Evolutionary conservation across 2,888 invertebrate genomes (phyloP).

Genomic region (Piscicola geometra): DNA sequence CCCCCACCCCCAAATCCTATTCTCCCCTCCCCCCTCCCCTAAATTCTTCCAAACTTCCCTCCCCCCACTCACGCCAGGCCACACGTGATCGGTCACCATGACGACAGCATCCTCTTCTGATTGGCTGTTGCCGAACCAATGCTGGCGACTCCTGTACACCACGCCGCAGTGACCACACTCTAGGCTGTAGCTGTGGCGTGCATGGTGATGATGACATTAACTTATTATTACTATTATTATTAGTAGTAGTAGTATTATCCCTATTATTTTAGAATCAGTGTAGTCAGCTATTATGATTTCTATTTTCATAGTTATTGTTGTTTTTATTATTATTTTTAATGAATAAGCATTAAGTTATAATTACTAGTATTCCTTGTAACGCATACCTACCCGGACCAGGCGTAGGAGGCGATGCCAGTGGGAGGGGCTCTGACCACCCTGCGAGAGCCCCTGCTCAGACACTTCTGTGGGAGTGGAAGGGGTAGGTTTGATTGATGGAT

Average conservation of each 20-base stretch:
- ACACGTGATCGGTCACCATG: conserved; percentile 67
- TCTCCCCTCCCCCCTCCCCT: neutral
- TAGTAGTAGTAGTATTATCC: too few relatives aligned
- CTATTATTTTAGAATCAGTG: too few relatives aligned
- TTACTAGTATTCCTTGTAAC: too few relatives aligned
- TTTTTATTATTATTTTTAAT: too few relatives aligned
- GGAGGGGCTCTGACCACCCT: conserved; percentile 2
- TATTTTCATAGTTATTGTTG: too few relatives aligned
- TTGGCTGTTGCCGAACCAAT: conserved; percentile 74
- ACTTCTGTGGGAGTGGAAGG: neutral
- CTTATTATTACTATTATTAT: neutral
- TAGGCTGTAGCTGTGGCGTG: conserved; percentile 62
- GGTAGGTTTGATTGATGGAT: conserved; percentile 10
- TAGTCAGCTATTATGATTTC: too few relatives aligned
- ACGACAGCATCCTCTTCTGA: conserved; percentile 68
- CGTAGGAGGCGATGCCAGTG: neutral
- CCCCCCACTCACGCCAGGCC: conserved; percentile 60
- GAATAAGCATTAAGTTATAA: too few relatives aligned
- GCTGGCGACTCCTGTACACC: conserved; percentile 69
- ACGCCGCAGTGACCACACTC: conserved; percentile 72
- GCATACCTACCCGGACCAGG: neutral
- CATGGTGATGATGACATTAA: neutral
- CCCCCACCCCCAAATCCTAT: too few relatives aligned
- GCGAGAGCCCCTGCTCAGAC: neutral
- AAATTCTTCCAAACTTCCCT: neutral